Base-by-base conservation (phyloP, 1,140 invertebrate genomes). In the Hyphantria cunea region DNA sequence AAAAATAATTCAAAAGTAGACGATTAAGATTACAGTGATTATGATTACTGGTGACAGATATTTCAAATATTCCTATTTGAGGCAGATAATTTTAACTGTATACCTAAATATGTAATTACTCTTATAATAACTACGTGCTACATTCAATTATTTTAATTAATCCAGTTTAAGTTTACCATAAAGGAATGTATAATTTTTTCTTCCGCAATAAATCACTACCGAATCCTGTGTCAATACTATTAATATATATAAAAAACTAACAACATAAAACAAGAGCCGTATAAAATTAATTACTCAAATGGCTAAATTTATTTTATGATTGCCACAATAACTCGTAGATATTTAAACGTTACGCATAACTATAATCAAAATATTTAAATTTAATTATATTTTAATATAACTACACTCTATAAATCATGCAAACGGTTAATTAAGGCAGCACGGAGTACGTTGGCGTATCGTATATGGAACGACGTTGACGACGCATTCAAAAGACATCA, bases 401-500 rank as follows among this genome's bases (percentile, higher is more conserved):
- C 45, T 58, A 60, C 56, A 51, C 48, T 3, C 17, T 11, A 50
- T 60, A 51, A 60, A 60, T 60, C 37, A 60, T 3, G 4, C 32
- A 10, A 51, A 60, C 48, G 37, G 47, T 17, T 51, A 60, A 49
- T 58, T 58, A 60, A 60, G 47, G 56, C 48, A 15, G 25, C 33
- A 10, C 37, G 56, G 34, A 12, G 25, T 42, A 10, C 49, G 48
- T 60, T 60, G 39, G 31, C 17, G 47, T 48, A 33, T 25, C 13
- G 13, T 49, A 56, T 14, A 34, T 39, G n/a, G 34, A 44, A 54
- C 37, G 13, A 11, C 45, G 32, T 41, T 25, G 65, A 42, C n/a
- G 14, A 50, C 58, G 64, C 76, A 60, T 76, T 68, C 65, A 74
- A 80, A 80, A 82, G 80, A 80, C 80, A 71, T 80, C 76, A 79